Evolutionary conservation across 1,140 invertebrate genomes (phyloP).

Genomic region (Achatina immaculata): DNA sequence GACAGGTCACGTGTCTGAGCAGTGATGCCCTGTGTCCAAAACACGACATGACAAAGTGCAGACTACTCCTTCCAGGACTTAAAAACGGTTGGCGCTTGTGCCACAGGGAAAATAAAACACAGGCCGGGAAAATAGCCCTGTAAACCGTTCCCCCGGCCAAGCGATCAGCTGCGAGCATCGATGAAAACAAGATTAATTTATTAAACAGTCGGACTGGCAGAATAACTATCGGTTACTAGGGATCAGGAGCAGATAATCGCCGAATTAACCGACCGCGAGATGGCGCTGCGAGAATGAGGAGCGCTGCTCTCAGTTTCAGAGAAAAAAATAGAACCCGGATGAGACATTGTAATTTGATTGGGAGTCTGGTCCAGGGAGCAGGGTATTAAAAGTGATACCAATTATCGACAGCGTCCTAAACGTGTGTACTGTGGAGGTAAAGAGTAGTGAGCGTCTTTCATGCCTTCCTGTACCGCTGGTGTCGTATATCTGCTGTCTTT

Average conservation of each 20-base stretch:
- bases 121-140: not conserved
- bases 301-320: not conserved
- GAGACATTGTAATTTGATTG: not conserved
- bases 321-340: not conserved
- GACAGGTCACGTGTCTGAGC: not conserved
- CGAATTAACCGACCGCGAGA: not conserved
- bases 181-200: slow-evolving; percentile 8
- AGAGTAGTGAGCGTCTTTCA: no score
- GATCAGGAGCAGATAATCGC: not conserved
- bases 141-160: not conserved
- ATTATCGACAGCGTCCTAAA: not conserved
- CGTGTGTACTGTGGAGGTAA: no score
- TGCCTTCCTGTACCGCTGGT: no score
- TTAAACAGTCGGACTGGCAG: not conserved
- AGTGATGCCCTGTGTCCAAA: not conserved
- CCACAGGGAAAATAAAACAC: not conserved
- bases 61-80: not conserved
- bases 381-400: not conserved
- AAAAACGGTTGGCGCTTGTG: not conserved
- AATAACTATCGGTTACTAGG: not conserved
- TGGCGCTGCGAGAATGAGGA: not conserved
- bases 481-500: no score
- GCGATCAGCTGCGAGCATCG: not conserved
- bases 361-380: not conserved
- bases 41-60: not conserved